Conservation (phyloP, 2,888 invertebrate genomes). For the Dryobota labecula region DNA sequence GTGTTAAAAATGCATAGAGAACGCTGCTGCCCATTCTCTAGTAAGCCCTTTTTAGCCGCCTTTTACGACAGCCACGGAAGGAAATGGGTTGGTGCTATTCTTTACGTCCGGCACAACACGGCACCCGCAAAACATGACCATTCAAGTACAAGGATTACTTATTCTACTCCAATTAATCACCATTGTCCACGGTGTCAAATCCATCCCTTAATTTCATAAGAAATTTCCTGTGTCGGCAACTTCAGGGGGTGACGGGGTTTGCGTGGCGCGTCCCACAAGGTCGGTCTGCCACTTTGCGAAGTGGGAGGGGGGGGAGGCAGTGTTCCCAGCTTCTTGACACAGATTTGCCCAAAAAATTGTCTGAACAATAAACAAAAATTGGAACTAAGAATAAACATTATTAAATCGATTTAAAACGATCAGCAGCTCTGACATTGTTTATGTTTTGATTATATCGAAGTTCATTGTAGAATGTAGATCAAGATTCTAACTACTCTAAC, state of each 20-base stretch:
- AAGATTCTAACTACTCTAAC: constrained; percentile 16
- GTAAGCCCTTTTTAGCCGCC: no score
- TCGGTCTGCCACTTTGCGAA: constrained; percentile 62
- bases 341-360: constrained; percentile 50
- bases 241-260: constrained; percentile 69
- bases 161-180: constrained; percentile 34
- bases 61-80: no score
- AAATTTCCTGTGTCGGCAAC: constrained; percentile 63
- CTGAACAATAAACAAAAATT: background rate
- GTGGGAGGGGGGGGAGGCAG: constrained; percentile 61
- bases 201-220: constrained; percentile 59
- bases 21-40: no score
- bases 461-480: constrained; percentile 9
- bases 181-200: constrained; percentile 44
- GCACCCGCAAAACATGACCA: constrained; percentile 32
- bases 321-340: constrained; percentile 61
- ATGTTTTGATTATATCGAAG: background rate
- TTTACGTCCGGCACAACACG: no score
- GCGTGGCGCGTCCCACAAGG: constrained; percentile 71
- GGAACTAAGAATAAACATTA: background rate
- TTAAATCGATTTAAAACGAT: background rate
- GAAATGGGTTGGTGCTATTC: no score
- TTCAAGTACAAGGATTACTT: constrained; percentile 39
- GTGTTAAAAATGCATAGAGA: no score
- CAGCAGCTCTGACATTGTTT: background rate